These are phyloP conservation scores for Palythoa caribaeorum DNA, from an alignment of 92 coral and sea anemone species.

Conservation along the genomic window DNA sequence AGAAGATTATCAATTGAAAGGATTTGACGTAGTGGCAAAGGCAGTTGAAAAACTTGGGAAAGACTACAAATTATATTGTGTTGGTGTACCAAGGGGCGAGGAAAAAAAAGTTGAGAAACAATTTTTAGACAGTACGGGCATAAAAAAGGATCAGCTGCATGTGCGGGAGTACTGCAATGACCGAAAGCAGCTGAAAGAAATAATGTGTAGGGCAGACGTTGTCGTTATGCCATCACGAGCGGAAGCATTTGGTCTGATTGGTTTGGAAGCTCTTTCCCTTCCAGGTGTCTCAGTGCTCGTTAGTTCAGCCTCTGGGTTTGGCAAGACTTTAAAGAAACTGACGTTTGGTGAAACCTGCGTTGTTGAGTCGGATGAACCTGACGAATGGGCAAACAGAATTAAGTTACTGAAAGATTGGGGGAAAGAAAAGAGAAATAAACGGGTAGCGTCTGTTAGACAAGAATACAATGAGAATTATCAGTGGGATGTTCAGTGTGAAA, in stretches of 20 bases:
- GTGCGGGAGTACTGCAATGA: background rate
- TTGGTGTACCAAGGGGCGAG: conserved; percentile 35
- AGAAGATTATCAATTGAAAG: conserved; percentile 32
- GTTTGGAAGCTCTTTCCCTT: background rate
- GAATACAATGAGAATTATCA: background rate
- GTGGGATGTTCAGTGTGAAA: background rate
- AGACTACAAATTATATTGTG: conserved; percentile 7
- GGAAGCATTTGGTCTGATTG: no score
- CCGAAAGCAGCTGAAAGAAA: no score
- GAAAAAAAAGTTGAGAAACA: background rate
- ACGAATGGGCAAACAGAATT: background rate
- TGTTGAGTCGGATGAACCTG: background rate
- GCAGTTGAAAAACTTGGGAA: no score
- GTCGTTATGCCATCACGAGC: no score
- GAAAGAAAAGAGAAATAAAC: background rate
- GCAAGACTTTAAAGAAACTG: background rate
- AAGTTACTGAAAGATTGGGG: background rate
- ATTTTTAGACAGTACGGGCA: background rate
- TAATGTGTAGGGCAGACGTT: no score
- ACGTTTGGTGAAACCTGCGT: background rate
- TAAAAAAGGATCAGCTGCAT: background rate
- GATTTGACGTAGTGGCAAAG: conserved; percentile 27
- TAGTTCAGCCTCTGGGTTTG: no score
- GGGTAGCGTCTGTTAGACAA: background rate
- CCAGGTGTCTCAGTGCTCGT: background rate